Conservation (phyloP, 2,888 invertebrate genomes). For the Idaea biselata region DNA sequence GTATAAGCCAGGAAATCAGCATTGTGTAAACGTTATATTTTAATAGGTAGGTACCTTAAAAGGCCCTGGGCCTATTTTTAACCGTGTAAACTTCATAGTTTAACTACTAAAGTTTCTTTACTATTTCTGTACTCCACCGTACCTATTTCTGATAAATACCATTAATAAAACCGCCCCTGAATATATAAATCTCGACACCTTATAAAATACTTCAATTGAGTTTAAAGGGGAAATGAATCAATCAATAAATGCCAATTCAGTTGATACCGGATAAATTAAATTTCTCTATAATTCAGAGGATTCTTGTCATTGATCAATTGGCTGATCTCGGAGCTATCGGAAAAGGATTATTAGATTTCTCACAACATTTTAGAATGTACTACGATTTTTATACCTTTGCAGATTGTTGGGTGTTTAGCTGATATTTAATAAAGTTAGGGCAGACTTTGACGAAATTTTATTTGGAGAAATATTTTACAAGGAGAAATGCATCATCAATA, state of each 20-base stretch:
- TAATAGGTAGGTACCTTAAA: background rate
- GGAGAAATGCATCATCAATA: too few species aligned
- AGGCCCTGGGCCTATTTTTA: too few species aligned
- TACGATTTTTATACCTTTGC: conserved; percentile 27
- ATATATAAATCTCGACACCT: background rate
- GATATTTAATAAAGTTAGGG: background rate
- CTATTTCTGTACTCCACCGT: background rate
- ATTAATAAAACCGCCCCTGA: background rate
- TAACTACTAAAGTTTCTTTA: background rate
- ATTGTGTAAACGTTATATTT: too few species aligned
- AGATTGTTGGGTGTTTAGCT: conserved; percentile 3
- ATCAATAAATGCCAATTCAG: conserved; percentile 31
- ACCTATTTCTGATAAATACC: background rate
- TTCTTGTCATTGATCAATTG: conserved; percentile 56
- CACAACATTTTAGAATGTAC: conserved; percentile 44
- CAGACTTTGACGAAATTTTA: background rate
- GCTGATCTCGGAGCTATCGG: conserved; percentile 39
- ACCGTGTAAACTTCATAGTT: background rate
- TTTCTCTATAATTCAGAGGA: conserved; percentile 49
- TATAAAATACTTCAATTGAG: conserved; percentile 25
- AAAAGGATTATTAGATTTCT: conserved; percentile 54
- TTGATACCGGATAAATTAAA: conserved; percentile 32
- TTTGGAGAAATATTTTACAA: too few species aligned
- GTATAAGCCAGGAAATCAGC: too few species aligned
- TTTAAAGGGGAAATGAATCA: conserved; percentile 29